Conservation (phyloP, 1,140 invertebrate genomes). For the Achatina immaculata region DNA sequence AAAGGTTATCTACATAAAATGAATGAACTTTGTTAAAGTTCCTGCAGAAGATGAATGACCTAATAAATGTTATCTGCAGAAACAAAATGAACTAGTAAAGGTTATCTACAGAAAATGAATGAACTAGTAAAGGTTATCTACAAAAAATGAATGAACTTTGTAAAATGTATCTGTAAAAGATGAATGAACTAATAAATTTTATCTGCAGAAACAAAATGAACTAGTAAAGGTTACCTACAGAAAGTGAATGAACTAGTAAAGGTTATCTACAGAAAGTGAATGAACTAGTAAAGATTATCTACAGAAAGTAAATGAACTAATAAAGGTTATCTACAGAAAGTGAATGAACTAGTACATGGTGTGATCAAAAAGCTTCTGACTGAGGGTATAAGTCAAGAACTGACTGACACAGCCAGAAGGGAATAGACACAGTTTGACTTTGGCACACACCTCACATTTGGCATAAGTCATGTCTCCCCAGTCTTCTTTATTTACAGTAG, state of each 20-base stretch:
- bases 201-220: constrained; percentile 78
- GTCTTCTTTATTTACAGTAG: no score
- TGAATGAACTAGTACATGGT: no score
- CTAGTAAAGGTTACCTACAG: constrained; percentile 59
- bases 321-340: no score
- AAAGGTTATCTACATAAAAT: no score
- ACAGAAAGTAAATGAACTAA: not conserved
- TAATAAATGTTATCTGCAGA: not conserved
- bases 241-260: not conserved
- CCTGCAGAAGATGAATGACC: not conserved
- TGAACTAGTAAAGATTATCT: not conserved
- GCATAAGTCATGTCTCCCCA: no score
- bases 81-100: not conserved
- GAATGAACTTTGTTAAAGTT: not conserved
- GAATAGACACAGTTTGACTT: no score
- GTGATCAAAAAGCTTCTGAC: no score
- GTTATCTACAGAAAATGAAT: no score
- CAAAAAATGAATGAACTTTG: constrained; percentile 76
- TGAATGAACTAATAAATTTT: constrained; percentile 76
- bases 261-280: not conserved
- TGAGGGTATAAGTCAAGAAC: no score
- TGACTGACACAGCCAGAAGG: no score
- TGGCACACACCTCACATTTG: no score
- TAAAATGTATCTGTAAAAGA: constrained; percentile 74
- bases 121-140: no score